These are phyloP conservation scores for Punctoribates punctum DNA, from an alignment of 2,888 invertebrate species.

Conservation along the genomic window DNA sequence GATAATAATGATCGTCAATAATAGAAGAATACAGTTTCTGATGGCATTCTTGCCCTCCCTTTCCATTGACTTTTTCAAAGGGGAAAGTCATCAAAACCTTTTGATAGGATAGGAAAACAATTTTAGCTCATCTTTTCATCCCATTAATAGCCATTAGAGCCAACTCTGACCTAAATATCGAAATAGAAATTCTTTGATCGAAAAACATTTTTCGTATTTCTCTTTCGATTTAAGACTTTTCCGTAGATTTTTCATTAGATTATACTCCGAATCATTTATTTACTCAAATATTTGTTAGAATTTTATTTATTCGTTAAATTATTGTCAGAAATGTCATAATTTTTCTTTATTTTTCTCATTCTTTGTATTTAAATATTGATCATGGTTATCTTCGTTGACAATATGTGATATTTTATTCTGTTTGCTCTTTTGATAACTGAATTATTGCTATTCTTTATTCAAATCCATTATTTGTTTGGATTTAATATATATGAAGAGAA, in stretches of 20 bases:
- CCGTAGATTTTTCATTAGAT: not conserved
- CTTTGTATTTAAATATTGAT: too few species aligned
- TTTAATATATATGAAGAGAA: not conserved
- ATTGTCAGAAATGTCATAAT: too few species aligned
- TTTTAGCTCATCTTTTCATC: not conserved
- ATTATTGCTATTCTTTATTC: too few species aligned
- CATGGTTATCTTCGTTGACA: too few species aligned
- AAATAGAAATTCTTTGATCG: conserved; percentile 7
- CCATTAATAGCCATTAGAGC: conserved; percentile 5
- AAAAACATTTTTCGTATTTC: not conserved
- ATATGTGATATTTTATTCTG: too few species aligned
- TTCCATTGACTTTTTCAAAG: not conserved
- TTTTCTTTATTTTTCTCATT: too few species aligned
- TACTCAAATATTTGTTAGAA: not conserved
- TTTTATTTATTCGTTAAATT: not conserved
- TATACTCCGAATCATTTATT: not conserved
- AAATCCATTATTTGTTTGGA: not conserved
- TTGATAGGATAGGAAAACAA: conserved; percentile 14
- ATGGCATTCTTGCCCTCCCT: not conserved
- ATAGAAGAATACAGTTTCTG: not conserved
- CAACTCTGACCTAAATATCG: conserved; percentile 20
- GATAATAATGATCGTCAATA: conserved; percentile 6
- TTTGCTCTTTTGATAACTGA: too few species aligned
- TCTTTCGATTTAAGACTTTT: not conserved
- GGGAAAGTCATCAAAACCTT: not conserved